These are phyloP conservation scores for Scopus umbretta DNA, from an alignment of 2,113 vertebrate genomes.

Conservation along the genomic window DNA sequence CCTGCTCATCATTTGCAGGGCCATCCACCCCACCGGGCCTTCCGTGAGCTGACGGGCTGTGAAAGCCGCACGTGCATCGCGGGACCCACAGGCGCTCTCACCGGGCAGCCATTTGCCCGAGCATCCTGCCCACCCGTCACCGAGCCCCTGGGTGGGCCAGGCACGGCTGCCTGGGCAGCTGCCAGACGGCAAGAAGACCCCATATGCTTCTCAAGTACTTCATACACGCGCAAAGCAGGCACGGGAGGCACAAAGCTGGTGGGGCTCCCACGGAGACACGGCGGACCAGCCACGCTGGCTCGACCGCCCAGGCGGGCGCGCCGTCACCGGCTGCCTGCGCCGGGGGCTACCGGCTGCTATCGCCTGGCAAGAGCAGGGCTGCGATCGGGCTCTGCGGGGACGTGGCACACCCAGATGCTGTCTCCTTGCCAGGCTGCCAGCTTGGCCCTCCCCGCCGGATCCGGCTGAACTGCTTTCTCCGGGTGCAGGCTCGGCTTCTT, in stretches of 20 bases:
- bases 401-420: not conserved
- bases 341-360: not conserved
- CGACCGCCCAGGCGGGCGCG: not conserved
- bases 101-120: fast-evolving
- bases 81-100: not conserved
- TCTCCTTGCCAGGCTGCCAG: not conserved
- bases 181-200: not conserved
- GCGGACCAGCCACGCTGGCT: not conserved
- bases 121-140: not conserved
- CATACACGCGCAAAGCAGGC: not conserved
- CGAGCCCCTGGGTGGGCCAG: fast-evolving
- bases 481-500: not conserved
- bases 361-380: not conserved
- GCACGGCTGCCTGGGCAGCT: fast-evolving
- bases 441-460: not conserved
- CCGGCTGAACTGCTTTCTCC: not conserved
- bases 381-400: not conserved
- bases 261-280: not conserved
- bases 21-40: fast-evolving
- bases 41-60: fast-evolving
- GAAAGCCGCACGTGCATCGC: fast-evolving
- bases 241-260: not conserved
- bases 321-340: not conserved
- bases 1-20: not conserved
- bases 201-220: not conserved